Evolutionary conservation across 2,113 vertebrate genomes (phyloP), one percentile per base, ranked within the genome.

Genomic region (Syngnathus floridae): DNA sequence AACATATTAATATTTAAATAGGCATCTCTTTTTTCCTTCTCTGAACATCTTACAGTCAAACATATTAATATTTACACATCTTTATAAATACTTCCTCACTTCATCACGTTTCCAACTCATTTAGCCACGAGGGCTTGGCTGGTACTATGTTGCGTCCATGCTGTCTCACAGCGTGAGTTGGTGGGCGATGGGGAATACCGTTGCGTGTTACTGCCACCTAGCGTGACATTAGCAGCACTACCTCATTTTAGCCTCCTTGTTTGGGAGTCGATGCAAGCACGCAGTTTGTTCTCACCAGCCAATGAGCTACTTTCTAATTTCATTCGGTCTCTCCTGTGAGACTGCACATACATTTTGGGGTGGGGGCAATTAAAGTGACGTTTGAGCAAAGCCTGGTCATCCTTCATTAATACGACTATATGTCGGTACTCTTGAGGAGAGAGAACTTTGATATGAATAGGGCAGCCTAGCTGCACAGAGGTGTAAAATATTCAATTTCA

Each of bases 121-220:
- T 56, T 35, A 16, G 19, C 21, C 11, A 11, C 7, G 0, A 38
- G 66, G 52, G 67, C 66, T 54, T 57, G n/a, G n/a, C n/a, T n/a
- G 48, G 62, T 71, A 31, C 70, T 41, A 14, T 46, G 2, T 65
- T 36, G 70, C 76, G 46, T 82, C 71, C 86, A 85, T 87, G 86
- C 83, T 65, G 46, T 61, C 71, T 69, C 65, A 65, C 48, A 56
- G 54, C 10, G 54, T 35, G 13, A 12, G 6, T 14, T 35, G 13
- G 51, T 54, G 51, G 22, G 51, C 9, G 21, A 5, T 19, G 76
- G 55, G 74, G 68, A 46, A 66, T 59, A 84, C 76, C 74, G 48
- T 85, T 86, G 84, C 79, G 36, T 71, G 65, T 86, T 84, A 85
- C 82, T 84, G 85, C 89, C 91, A 90, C 88, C 90, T 91, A 90